Percentiles rank a stretch among this genome's conserved stretches.
Evolutionary conservation across 2,113 vertebrate species (phyloP).

Genomic region (Hydrochoerus hydrochaeris): DNA sequence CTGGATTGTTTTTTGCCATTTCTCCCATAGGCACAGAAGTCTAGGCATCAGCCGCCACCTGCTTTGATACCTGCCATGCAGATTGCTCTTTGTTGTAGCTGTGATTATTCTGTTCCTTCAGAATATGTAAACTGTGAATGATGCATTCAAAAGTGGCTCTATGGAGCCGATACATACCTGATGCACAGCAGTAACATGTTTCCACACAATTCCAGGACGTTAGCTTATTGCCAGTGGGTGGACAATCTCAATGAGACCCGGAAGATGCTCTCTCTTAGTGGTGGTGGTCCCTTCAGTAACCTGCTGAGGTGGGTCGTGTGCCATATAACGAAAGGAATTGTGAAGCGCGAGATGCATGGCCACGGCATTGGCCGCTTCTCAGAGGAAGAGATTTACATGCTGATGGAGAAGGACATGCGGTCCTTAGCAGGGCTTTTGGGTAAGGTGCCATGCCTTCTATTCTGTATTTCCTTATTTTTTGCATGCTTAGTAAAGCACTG

Average conservation of each 20-base stretch:
- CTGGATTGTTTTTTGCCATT: not conserved
- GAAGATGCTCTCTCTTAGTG: slow-evolving; percentile 94
- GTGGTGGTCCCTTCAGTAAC: slow-evolving; percentile 95
- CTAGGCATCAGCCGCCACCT: not conserved
- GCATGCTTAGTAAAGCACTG: slow-evolving; percentile 52
- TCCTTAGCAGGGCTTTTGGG: slow-evolving; percentile 95
- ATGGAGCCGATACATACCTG: not conserved
- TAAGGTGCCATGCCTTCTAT: slow-evolving; percentile 80
- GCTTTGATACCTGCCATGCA: not conserved
- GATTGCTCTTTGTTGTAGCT: not conserved
- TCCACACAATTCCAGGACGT: slow-evolving; percentile 89
- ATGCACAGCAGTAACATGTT: slow-evolving; percentile 69
- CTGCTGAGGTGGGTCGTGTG: slow-evolving; percentile 95
- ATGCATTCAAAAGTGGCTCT: not conserved
- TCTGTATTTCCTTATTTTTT: slow-evolving; percentile 5
- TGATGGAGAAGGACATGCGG: slow-evolving; percentile 99
- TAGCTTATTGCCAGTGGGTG: slow-evolving; percentile 98
- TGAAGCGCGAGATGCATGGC: slow-evolving; percentile 97
- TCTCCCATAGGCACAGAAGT: not conserved
- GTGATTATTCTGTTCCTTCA: not conserved
- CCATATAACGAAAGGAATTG: slow-evolving; percentile 95
- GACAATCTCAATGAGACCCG: slow-evolving; percentile 96
- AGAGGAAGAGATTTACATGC: slow-evolving; percentile 94
- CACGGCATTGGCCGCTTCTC: slow-evolving; percentile 97
- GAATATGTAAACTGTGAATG: not conserved